These are phyloP conservation scores for Neuroterus valhalla DNA, from an alignment of 1,140 invertebrate genomes.

Conservation along the genomic window DNA sequence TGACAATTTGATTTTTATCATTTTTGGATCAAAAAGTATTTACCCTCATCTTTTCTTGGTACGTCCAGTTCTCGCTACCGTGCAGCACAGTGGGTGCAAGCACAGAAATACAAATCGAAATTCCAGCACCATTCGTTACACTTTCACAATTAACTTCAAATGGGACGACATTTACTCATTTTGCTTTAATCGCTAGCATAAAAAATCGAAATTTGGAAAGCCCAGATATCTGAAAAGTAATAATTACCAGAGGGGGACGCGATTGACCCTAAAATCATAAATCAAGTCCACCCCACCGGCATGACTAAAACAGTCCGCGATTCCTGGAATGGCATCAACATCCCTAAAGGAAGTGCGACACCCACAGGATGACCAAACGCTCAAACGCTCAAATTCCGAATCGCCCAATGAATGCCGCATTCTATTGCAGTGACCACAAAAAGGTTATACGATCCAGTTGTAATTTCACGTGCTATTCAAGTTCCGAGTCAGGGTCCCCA, in stretches of 20 bases:
- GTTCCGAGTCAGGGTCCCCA: not conserved
- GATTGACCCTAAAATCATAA: not conserved
- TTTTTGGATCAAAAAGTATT: too few relatives aligned
- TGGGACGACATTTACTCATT: too few relatives aligned
- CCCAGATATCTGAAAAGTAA: too few relatives aligned
- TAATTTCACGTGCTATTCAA: conserved; percentile 31
- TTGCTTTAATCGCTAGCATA: too few relatives aligned
- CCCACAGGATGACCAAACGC: conserved; percentile 21
- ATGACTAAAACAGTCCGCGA: conserved; percentile 15
- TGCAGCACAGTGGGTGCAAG: too few relatives aligned
- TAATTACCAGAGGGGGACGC: not conserved
- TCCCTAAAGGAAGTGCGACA: conserved; percentile 21
- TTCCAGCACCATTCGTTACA: too few relatives aligned
- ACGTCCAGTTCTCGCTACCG: too few relatives aligned
- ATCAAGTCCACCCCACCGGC: conserved; percentile 13
- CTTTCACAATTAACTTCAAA: too few relatives aligned
- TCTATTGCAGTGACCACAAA: not conserved
- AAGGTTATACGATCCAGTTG: not conserved
- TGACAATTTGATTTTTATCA: too few relatives aligned
- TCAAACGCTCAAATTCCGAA: conserved; percentile 20
- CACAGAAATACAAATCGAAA: too few relatives aligned
- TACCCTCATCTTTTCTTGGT: too few relatives aligned
- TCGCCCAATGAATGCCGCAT: conserved; percentile 9
- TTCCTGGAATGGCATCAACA: not conserved
- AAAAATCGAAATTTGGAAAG: too few relatives aligned